A percentile compares a stretch with the other conserved stretches of the same genome.
Conservation (phyloP, 2,113 vertebrate species). For the Sorex araneus region DNA sequence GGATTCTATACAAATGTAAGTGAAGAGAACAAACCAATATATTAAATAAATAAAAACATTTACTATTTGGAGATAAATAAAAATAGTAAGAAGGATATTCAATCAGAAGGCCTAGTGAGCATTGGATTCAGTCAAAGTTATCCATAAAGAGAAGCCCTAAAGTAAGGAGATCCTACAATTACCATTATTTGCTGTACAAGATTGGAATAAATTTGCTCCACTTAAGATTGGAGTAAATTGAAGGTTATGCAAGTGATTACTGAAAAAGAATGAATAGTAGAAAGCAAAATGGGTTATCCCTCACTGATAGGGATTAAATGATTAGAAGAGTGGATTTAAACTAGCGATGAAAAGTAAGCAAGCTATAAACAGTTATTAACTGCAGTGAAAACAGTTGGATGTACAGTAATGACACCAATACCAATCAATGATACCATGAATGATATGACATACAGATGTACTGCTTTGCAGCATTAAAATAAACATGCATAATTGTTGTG, state of each 20-base stretch:
- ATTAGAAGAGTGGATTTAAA: constrained; percentile 16
- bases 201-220: not conserved
- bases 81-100: not conserved
- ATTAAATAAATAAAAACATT: constrained; percentile 6
- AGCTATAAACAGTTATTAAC: not conserved
- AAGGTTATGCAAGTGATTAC: not conserved
- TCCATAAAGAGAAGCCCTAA: not conserved
- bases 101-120: not conserved
- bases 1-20: not conserved
- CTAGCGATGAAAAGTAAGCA: constrained; percentile 15
- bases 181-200: not conserved
- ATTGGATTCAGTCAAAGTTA: not conserved
- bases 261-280: too few species aligned
- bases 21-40: not conserved
- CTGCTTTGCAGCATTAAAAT: not conserved
- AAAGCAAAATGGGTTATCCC: not conserved
- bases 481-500: not conserved
- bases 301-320: not conserved
- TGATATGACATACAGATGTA: not conserved
- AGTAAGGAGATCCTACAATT: not conserved
- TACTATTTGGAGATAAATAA: not conserved
- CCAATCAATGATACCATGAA: not conserved
- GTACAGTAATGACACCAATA: not conserved
- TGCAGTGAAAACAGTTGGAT: constrained; percentile 22
- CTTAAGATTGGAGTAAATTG: not conserved